Percentiles rank a stretch among this genome's conserved stretches.
Evolutionary conservation across 2,797 vertebrate genomes (phyloP).

Genomic region (Stomatorhinus walkeri): DNA sequence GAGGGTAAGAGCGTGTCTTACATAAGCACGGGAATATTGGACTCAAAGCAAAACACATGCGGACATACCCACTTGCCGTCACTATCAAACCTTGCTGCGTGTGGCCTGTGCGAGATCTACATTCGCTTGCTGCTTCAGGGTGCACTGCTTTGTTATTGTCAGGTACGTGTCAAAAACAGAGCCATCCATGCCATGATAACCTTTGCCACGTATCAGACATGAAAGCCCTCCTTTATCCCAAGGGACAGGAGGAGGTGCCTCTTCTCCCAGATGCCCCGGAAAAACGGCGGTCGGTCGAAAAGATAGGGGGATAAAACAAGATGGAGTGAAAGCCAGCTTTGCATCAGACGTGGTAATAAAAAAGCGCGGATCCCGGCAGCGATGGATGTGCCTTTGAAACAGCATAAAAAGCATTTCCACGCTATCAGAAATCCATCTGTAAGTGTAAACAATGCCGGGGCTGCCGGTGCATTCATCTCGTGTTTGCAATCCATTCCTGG

Average conservation of each 20-base stretch:
- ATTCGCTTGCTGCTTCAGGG: conserved; percentile 46
- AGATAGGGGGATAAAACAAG: conserved; percentile 49
- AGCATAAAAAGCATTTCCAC: conserved; percentile 53
- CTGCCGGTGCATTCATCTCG: conserved; percentile 55
- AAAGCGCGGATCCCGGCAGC: conserved; percentile 51
- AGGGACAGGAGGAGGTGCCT: conserved; percentile 28
- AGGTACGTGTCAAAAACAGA: conserved; percentile 48
- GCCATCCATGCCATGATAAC: conserved; percentile 55
- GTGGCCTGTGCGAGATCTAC: not conserved
- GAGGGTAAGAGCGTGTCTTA: not conserved
- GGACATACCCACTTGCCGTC: not conserved
- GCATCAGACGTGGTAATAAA: conserved; percentile 56
- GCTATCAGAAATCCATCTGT: conserved; percentile 57
- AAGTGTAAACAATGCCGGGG: conserved; percentile 55
- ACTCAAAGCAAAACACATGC: not conserved
- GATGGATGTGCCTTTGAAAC: conserved; percentile 54
- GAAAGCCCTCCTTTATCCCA: conserved; percentile 56
- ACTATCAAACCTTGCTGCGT: not conserved
- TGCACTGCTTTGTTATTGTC: conserved; percentile 37
- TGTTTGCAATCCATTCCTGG: conserved; percentile 13
- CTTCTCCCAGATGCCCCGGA: conserved; percentile 40
- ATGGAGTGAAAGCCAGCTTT: conserved; percentile 51
- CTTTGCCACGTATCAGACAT: conserved; percentile 52
- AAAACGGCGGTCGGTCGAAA: conserved; percentile 49
- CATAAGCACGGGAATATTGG: not conserved